Percentiles rank a stretch among this genome's conserved stretches.
Conservation (phyloP, 1,140 invertebrate species). For the Ruditapes philippinarum region DNA sequence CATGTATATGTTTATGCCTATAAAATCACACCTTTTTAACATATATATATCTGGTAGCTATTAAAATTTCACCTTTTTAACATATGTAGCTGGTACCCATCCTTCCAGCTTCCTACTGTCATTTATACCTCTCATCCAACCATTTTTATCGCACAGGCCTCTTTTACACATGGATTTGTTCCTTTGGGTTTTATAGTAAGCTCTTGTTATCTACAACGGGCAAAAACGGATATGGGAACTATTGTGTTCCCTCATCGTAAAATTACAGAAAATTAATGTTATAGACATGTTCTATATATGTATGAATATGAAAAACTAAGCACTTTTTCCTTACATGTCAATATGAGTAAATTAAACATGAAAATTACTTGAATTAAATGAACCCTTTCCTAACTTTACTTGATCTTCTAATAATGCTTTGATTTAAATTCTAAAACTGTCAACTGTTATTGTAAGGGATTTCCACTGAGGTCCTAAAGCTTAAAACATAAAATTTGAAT, state of each 20-base stretch:
- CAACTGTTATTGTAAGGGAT: too few relatives aligned
- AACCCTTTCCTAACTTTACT: too few relatives aligned
- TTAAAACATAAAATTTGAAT: too few relatives aligned
- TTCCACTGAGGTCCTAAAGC: too few relatives aligned
- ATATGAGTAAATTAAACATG: too few relatives aligned
- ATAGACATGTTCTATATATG: too few relatives aligned
- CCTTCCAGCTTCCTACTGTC: slow-evolving; percentile 73
- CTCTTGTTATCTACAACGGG: slow-evolving; percentile 75
- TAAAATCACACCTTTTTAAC: slow-evolving; percentile 80
- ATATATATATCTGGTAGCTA: slow-evolving; percentile 80
- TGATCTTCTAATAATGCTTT: too few relatives aligned
- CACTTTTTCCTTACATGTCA: too few relatives aligned
- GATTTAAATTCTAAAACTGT: too few relatives aligned
- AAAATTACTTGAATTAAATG: too few relatives aligned
- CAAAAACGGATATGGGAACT: slow-evolving; percentile 73
- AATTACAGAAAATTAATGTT: background rate
- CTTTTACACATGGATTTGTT: slow-evolving; percentile 76
- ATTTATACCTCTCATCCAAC: slow-evolving; percentile 81
- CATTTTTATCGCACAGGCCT: slow-evolving; percentile 76
- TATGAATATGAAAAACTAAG: too few relatives aligned
- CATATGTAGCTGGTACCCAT: slow-evolving; percentile 68
- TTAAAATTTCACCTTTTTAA: slow-evolving; percentile 24
- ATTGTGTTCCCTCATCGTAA: slow-evolving; percentile 63
- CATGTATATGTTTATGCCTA: too few relatives aligned
- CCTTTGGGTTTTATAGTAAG: slow-evolving; percentile 74